Conservation (phyloP, 2,797 vertebrate species). For the Delichon dasypus region DNA sequence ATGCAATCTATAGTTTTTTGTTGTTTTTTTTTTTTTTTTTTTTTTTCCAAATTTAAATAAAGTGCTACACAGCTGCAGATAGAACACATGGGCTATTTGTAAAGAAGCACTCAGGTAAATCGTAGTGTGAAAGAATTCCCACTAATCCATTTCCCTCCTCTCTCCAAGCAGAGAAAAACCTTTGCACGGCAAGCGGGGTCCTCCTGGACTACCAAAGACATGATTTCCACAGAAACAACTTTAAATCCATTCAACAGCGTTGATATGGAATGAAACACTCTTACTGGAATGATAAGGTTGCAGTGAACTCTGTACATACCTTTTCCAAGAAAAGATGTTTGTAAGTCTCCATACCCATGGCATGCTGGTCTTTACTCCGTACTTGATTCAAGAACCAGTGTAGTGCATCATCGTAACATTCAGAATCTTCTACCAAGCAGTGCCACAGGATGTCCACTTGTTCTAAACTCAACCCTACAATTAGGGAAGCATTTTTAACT, state of each 20-base stretch:
- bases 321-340: constrained; percentile 99
- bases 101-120: neutral
- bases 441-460: constrained; percentile 99
- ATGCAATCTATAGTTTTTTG: neutral
- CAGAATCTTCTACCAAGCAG: constrained; percentile 94
- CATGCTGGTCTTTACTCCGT: constrained; percentile 98
- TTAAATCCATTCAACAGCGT: neutral
- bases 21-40: neutral
- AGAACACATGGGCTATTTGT: neutral
- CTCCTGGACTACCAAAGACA: neutral
- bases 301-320: constrained; percentile 72
- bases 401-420: constrained; percentile 95
- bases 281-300: neutral
- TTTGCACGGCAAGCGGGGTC: neutral
- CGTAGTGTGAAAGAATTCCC: neutral
- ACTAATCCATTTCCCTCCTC: neutral
- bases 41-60: neutral
- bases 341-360: constrained; percentile 99
- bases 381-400: constrained; percentile 99
- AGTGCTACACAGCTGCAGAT: neutral
- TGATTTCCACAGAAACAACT: neutral
- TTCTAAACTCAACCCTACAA: constrained; percentile 92
- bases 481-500: constrained; percentile 3
- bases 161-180: neutral
- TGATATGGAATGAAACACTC: neutral